Percentiles rank a stretch among this genome's conserved stretches.
These are phyloP conservation scores for Ormyrus rosae DNA, from an alignment of 2,888 invertebrate genomes.

Conservation along the genomic window DNA sequence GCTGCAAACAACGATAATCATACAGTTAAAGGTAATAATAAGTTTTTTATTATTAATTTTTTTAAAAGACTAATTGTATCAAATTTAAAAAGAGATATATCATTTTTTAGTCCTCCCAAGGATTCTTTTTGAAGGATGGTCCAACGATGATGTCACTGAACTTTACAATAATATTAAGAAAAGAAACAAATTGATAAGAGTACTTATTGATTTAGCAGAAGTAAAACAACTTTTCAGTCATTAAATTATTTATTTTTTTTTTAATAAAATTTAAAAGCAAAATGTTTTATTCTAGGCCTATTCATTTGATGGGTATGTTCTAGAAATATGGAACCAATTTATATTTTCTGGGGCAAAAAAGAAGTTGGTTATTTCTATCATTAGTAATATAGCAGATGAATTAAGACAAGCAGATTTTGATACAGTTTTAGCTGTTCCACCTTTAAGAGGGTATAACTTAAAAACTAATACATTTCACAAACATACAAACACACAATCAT, in stretches of 20 bases:
- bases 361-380: slow-evolving; percentile 79
- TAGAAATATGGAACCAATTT: slow-evolving; percentile 94
- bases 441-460: slow-evolving; percentile 79
- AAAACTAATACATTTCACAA: slow-evolving; percentile 1
- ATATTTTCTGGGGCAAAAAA: slow-evolving; percentile 80
- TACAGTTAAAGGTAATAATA: slow-evolving; percentile 79
- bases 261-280: slow-evolving; percentile 78
- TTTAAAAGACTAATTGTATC: too few species aligned
- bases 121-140: slow-evolving; percentile 92
- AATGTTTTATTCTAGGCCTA: slow-evolving; percentile 81
- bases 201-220: slow-evolving; percentile 80
- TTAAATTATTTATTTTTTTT: too few species aligned
- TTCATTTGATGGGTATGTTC: slow-evolving; percentile 91
- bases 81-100: too few species aligned
- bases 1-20: slow-evolving; percentile 78
- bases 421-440: slow-evolving; percentile 88
- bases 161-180: slow-evolving; percentile 84
- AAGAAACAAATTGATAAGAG: slow-evolving; percentile 82
- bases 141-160: slow-evolving; percentile 83
- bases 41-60: too few species aligned
- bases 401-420: slow-evolving; percentile 76
- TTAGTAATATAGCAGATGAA: slow-evolving; percentile 81
- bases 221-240: slow-evolving; percentile 57
- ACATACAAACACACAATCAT: background rate
- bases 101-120: slow-evolving; percentile 87